phyloP scores from a whole-genome alignment of 2,113 vertebrate genomes.

The Pteropus alecto region DNA sequence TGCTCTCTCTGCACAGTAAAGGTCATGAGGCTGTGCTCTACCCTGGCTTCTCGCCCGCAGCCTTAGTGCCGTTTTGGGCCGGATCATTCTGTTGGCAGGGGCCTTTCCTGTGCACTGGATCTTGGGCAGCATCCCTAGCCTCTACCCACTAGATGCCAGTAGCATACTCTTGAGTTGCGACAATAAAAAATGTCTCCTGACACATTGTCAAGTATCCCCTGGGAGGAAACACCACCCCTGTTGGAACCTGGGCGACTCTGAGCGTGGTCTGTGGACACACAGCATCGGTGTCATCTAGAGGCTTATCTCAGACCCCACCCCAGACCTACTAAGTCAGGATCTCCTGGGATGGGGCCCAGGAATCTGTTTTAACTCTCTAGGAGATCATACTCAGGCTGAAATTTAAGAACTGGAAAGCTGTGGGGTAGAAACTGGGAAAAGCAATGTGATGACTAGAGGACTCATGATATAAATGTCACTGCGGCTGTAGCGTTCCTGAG shows the following conservation, averaged over 20 bases:
- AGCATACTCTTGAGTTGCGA: not conserved
- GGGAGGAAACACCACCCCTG: not conserved
- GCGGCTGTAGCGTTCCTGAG: accelerated
- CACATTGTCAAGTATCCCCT: not conserved
- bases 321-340: not conserved
- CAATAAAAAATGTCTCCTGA: not conserved
- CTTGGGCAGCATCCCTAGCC: accelerated
- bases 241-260: not conserved
- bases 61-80: accelerated
- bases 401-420: accelerated
- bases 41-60: accelerated
- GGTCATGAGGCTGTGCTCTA: accelerated
- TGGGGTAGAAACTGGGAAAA: not conserved
- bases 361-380: not conserved
- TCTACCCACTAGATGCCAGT: too few relatives aligned
- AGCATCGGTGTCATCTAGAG: too few relatives aligned
- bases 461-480: accelerated
- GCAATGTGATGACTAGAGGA: accelerated
- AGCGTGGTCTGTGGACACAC: accelerated
- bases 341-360: accelerated
- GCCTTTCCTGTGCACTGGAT: accelerated
- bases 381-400: accelerated
- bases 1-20: accelerated
- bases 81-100: not conserved
- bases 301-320: too few relatives aligned